Evolutionary conservation across 2,888 invertebrate genomes (phyloP).

Genomic region (Lutraria lutraria): DNA sequence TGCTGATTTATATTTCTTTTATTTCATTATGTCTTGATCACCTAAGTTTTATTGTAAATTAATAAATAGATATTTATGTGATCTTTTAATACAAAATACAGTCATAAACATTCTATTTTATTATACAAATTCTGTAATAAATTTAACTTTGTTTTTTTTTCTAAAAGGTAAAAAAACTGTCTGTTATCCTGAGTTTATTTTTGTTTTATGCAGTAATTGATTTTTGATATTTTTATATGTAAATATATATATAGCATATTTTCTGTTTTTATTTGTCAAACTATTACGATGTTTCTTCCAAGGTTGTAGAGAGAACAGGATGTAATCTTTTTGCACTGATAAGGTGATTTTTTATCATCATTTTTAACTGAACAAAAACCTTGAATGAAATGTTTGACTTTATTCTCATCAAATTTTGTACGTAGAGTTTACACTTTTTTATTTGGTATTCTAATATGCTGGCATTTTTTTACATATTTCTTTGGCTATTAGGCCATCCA

Average conservation of each 20-base stretch:
- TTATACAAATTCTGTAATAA: too few relatives aligned
- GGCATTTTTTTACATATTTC: background rate
- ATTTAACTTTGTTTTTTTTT: too few relatives aligned
- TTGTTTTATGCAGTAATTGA: background rate
- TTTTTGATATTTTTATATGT: background rate
- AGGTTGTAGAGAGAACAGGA: background rate
- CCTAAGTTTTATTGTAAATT: too few relatives aligned
- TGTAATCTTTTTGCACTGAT: too few relatives aligned
- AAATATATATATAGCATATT: background rate
- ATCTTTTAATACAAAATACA: too few relatives aligned
- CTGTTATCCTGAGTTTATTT: too few relatives aligned
- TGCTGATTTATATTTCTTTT: too few relatives aligned
- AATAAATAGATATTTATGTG: too few relatives aligned
- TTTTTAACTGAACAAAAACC: background rate
- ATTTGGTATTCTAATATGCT: constrained; percentile 9
- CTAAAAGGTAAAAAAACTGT: too few relatives aligned
- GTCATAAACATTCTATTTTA: too few relatives aligned
- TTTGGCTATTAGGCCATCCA: background rate
- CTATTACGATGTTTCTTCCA: background rate
- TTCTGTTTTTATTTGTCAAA: background rate
- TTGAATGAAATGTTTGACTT: background rate
- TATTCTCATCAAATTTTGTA: background rate
- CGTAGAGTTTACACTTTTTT: background rate
- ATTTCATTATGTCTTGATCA: too few relatives aligned
- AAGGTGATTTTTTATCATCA: too few relatives aligned